Evolutionary conservation across 1,140 invertebrate species (phyloP), one percentile per base, ranked within the genome.

Genomic region (Pogonomyrmex californicus): DNA sequence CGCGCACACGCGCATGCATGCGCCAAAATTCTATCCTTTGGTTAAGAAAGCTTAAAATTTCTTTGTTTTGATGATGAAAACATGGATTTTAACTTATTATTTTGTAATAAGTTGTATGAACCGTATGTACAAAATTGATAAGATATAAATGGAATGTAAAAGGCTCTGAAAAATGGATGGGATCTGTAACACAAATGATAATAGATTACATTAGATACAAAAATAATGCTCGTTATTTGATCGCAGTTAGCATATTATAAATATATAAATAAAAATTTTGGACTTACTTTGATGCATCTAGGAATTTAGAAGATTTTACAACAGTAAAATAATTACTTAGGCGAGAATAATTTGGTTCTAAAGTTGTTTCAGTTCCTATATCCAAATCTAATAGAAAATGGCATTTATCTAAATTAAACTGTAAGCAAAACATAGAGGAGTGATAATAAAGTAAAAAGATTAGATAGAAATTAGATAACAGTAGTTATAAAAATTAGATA

Each of bases 381-480:
- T 99, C 98, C 9, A 98, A 96, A 94, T 99, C 99, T 62, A 99
- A 96, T 10, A 99, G 94, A 93, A 98, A 98, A 95, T 99, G 97
- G 92, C 98, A 98, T 85, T 97, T 95, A 17, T 96, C 96, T 62
- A 98, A 95, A 87, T 97, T 95, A 88, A 98, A 96, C 96, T 99
- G 96, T 89, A 97, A 96, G 89, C 95, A 94, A 91, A 56, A 89
- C 70, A 49, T 6, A 77, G 14, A 51, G 23, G 62, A 76, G 30
- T 82, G 9, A 49, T 58, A 51, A 85, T 62, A n/a, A 87, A 2
- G 4, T 66, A 49, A 51, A 36, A 36, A 68, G 30, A 51, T 38
- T 51, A 17, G 7, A 33, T n/a, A 73, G 0, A 14, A 68, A 1
- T 62, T 62, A 60, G n/a, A 56, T 4, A 60, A 33, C 44, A 68